A percentile compares a stretch with the other conserved stretches of the same genome.
phyloP scores from a whole-genome alignment of 2,113 vertebrate species.

The Triplophysa tibetana region DNA sequence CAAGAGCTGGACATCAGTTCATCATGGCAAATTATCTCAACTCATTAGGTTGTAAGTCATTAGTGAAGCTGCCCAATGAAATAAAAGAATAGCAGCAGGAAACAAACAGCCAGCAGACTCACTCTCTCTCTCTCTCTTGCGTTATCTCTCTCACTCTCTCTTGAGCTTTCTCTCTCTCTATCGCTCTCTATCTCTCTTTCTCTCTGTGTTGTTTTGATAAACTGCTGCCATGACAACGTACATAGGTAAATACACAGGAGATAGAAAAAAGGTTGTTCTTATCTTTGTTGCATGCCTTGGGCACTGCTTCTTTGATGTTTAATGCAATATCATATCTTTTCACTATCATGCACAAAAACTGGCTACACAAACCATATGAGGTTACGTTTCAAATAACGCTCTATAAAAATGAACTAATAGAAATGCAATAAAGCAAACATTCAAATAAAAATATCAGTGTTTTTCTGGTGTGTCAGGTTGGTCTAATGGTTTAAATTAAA shows the following conservation, averaged over 20 bases:
- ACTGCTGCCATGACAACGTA: slow-evolving; percentile 17
- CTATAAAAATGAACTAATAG: no score
- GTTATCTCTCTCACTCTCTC: not conserved
- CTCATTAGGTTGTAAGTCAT: slow-evolving; percentile 29
- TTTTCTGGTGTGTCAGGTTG: no score
- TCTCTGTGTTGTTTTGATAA: not conserved
- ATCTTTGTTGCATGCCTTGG: not conserved
- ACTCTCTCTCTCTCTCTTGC: not conserved
- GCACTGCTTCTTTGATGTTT: not conserved
- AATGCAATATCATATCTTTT: not conserved
- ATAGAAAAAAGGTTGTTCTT: not conserved
- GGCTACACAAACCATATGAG: no score
- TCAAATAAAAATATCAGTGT: no score
- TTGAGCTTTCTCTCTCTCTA: not conserved
- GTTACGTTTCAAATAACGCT: no score
- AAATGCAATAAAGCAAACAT: no score
- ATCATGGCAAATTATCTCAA: slow-evolving; percentile 36
- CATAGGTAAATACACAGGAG: slow-evolving; percentile 6
- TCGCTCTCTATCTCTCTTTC: not conserved
- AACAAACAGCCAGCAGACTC: not conserved
- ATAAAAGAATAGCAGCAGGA: slow-evolving; percentile 11
- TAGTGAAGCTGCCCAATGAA: slow-evolving; percentile 13
- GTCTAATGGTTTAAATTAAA: no score
- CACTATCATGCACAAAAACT: not conserved
- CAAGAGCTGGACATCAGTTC: slow-evolving; percentile 16